Conservation (phyloP, 1,140 invertebrate genomes). For the Drosophila fuyamai region DNA sequence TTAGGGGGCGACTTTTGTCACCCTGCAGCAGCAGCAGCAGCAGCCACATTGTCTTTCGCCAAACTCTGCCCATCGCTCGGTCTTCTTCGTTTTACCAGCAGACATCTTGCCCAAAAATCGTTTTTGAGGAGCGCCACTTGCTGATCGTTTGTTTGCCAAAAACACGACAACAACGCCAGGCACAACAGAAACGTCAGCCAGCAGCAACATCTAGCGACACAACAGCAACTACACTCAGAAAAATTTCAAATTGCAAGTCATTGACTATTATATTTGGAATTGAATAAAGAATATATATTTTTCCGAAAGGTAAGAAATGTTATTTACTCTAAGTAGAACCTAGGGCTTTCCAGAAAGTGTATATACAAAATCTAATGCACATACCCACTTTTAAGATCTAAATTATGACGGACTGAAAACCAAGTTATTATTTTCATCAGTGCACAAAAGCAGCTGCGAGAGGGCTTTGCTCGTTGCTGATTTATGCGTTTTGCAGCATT, state of each 20-base stretch:
- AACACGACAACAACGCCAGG: conserved; percentile 54
- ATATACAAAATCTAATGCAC: no score
- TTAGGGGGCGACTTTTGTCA: conserved; percentile 68
- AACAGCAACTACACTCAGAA: conserved; percentile 3
- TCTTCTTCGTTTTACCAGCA: conserved; percentile 66
- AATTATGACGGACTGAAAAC: neutral
- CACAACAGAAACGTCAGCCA: conserved; percentile 19
- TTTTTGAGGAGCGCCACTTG: conserved; percentile 80
- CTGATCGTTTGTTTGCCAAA: conserved; percentile 72
- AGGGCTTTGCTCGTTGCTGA: conserved; percentile 49
- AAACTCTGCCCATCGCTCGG: conserved; percentile 43
- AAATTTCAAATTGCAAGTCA: no score
- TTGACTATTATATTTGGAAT: no score
- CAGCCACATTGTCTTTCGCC: conserved; percentile 15
- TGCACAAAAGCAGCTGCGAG: neutral
- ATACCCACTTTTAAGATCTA: no score
- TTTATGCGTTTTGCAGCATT: conserved; percentile 82
- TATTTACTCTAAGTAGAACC: no score
- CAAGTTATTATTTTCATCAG: neutral
- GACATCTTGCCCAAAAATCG: conserved; percentile 60
- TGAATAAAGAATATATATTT: no score
- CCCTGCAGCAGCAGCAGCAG: conserved; percentile 11
- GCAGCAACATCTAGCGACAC: conserved; percentile 21
- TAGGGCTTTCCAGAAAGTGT: no score
- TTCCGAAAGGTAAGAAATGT: no score